Conservation (phyloP, 1,140 invertebrate genomes). For the Meloidogyne floridensis region DNA sequence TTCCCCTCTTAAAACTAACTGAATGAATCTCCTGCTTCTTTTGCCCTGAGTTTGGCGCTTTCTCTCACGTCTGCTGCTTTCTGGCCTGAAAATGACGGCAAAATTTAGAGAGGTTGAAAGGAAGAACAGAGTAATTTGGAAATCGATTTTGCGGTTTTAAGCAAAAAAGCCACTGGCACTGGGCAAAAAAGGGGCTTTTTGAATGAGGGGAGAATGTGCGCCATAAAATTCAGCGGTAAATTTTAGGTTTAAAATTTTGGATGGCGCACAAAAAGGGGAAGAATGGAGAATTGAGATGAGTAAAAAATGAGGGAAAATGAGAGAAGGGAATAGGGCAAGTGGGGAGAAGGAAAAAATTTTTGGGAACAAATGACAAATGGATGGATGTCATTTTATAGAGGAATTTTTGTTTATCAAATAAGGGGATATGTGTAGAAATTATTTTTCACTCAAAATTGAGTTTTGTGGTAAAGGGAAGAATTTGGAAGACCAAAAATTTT, state of each 20-base stretch:
- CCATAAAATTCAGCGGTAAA: not conserved
- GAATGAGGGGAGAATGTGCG: not conserved
- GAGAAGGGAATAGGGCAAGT: no score
- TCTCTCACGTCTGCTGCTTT: conserved; percentile 16
- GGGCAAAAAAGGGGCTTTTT: not conserved
- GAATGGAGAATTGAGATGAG: conserved; percentile 10
- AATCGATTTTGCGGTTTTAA: not conserved
- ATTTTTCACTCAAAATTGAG: no score
- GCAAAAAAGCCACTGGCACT: not conserved
- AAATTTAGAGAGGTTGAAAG: not conserved
- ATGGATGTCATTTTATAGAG: no score
- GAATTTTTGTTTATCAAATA: no score
- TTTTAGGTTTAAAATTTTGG: not conserved
- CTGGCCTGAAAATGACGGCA: conserved; percentile 23
- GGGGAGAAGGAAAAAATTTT: no score
- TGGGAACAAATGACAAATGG: no score
- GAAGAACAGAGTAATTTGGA: not conserved
- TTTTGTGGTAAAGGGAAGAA: no score
- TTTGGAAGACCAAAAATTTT: no score
- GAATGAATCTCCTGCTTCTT: conserved; percentile 21
- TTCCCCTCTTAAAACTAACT: conserved; percentile 16
- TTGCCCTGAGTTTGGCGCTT: not conserved
- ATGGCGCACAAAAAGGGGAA: not conserved
- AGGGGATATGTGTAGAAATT: no score
- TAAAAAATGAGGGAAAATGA: no score